These are phyloP conservation scores for Pelagia noctiluca DNA, from an alignment of 30 jellyfish, hydroid and myxozoan genomes.

Conservation along the genomic window DNA sequence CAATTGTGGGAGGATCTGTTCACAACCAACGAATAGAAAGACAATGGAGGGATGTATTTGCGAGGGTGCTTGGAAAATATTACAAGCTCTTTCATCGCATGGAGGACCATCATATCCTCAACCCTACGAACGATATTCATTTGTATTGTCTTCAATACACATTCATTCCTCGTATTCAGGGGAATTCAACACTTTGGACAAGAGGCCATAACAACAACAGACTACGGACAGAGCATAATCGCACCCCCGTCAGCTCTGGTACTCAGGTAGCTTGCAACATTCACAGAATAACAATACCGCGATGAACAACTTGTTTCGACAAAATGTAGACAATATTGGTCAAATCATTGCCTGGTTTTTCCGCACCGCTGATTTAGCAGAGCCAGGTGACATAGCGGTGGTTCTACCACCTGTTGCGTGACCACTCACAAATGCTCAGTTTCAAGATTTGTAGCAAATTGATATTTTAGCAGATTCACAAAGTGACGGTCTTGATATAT, in stretches of 20 bases:
- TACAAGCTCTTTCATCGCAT: background rate
- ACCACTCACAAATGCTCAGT: background rate
- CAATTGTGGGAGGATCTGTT: background rate
- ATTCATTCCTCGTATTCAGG: conserved; percentile 17
- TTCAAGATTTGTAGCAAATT: background rate
- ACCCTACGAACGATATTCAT: background rate
- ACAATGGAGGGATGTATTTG: conserved; percentile 3
- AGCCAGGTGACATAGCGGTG: conserved; percentile 16
- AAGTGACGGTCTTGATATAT: conserved; percentile 3
- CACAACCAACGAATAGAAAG: conserved; percentile 6
- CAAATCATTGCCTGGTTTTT: background rate
- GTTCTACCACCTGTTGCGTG: background rate
- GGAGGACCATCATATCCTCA: conserved; percentile 2
- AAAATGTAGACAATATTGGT: background rate
- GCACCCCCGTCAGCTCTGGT: conserved; percentile 18
- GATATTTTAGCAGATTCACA: background rate
- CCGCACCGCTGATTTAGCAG: background rate
- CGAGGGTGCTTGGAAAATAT: background rate
- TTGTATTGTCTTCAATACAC: background rate
- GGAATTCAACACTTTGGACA: background rate
- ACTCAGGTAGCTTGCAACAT: conserved; percentile 3
- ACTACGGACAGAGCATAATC: conserved; percentile 20
- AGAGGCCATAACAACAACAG: conserved; percentile 7
- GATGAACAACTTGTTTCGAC: conserved; percentile 16
- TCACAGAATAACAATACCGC: conserved; percentile 10